Evolutionary conservation across 2,113 vertebrate genomes (phyloP), one percentile per base, ranked within the genome.

Genomic region (Glaucomys volans): DNA sequence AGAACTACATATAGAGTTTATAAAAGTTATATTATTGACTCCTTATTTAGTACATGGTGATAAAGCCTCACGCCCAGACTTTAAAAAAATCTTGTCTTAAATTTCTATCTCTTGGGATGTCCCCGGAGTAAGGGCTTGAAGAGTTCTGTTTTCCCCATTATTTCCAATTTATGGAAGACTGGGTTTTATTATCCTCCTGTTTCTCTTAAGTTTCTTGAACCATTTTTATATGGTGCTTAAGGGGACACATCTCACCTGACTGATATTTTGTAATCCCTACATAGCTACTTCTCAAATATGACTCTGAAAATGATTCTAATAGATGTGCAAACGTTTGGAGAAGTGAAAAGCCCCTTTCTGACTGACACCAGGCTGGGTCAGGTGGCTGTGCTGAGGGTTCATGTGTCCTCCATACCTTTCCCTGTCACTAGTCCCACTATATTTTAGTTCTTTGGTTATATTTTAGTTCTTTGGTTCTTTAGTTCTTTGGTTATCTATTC

Each of bases 171-270:
- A 96, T 97, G 90, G 87, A 95, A 88, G 81, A 81, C 52, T 40
- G 47, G 22, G 7, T 90, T 97, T 97, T 97, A 97, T 95, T 88
- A 82, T 84, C 57, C 96, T 96, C 85, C 32, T 86, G 87, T 71
- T 74, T 91, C 95, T 94, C 93, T 97, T 95, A 97, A 97, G 97
- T 97, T 96, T 97, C 95, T 95, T 94, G 90, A 97, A 87, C 87
- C 83, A 42, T 81, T 96, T 97, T 96, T 93, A 95, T 93, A 93
- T 54, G 72, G 87, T 90, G 42, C 92, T 97, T 90, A 87, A 74
- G 92, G 92, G 94, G 80, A 77, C 87, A 88, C 62, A 79, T 97
- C 59, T 97, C 96, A 97, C 84, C 75, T 87, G 96, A 69, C 84
- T 93, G 90, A 95, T 96, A 97, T 94, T 97, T 86, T 92, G 94